These are phyloP conservation scores for Dipodomys stephensi DNA, from an alignment of 2,113 vertebrate genomes.

Conservation along the genomic window DNA sequence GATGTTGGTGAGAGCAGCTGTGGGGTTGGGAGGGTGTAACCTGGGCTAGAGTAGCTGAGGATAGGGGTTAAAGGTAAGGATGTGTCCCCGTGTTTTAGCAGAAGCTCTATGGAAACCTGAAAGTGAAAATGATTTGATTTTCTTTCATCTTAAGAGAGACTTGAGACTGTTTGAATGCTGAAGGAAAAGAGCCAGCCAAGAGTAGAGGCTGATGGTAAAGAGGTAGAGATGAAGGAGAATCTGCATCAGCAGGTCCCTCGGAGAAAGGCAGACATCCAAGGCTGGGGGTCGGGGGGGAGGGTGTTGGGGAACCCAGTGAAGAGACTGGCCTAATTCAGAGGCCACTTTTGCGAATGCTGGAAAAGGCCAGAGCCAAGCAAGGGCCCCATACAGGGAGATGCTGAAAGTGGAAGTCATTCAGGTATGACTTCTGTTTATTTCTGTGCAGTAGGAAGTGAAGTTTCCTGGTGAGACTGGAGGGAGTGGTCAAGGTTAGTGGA, in stretches of 20 bases:
- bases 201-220: background rate
- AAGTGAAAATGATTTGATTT: background rate
- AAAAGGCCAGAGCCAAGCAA: background rate
- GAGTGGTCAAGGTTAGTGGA: conserved; percentile 9
- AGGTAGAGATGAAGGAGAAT: background rate
- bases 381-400: background rate
- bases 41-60: background rate
- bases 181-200: background rate
- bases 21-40: background rate
- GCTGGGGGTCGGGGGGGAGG: no score
- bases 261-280: background rate
- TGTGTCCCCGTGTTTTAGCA: background rate
- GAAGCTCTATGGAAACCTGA: background rate
- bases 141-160: background rate
- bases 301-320: no score
- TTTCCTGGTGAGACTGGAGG: conserved; percentile 33
- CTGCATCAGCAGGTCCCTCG: background rate
- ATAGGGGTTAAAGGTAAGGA: background rate
- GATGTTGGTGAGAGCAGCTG: background rate
- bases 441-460: conserved; percentile 60
- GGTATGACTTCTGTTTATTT: conserved; percentile 35
- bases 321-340: background rate
- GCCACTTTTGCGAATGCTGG: background rate
- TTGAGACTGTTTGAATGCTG: background rate
- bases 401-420: conserved; percentile 67